phyloP scores from a whole-genome alignment of 2,888 invertebrate species.

The Agriopis leucophaearia region DNA sequence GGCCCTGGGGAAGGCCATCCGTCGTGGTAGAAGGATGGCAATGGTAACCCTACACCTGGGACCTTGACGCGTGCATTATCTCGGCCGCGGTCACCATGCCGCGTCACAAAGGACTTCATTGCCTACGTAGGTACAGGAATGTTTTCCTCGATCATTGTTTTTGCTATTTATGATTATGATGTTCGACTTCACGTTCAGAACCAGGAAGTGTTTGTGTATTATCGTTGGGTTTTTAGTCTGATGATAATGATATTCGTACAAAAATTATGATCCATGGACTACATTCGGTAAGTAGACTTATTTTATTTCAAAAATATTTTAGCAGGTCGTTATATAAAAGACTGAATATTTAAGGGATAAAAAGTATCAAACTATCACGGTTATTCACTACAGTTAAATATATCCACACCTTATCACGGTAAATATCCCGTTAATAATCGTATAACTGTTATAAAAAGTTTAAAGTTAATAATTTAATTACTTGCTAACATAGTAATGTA shows the following conservation, averaged over 20 bases:
- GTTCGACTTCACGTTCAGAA: slow-evolving; percentile 56
- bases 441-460: too few relatives aligned
- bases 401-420: too few relatives aligned
- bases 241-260: slow-evolving; percentile 1
- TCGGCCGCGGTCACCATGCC: slow-evolving; percentile 67
- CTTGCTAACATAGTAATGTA: too few relatives aligned
- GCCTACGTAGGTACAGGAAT: slow-evolving; percentile 66
- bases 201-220: slow-evolving; percentile 59
- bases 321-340: too few relatives aligned
- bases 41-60: slow-evolving; percentile 75
- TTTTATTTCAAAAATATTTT: too few relatives aligned
- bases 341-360: too few relatives aligned
- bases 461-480: too few relatives aligned
- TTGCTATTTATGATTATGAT: slow-evolving; percentile 65
- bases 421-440: too few relatives aligned
- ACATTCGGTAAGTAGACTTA: too few relatives aligned
- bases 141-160: slow-evolving; percentile 78
- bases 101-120: slow-evolving; percentile 77
- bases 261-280: not conserved
- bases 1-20: slow-evolving; percentile 8
- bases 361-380: too few relatives aligned
- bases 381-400: too few relatives aligned
- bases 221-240: slow-evolving; percentile 29
- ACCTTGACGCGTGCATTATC: slow-evolving; percentile 64
- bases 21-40: slow-evolving; percentile 50